These are phyloP conservation scores for Grus americana DNA, from an alignment of 2,113 vertebrate species.

Conservation along the genomic window DNA sequence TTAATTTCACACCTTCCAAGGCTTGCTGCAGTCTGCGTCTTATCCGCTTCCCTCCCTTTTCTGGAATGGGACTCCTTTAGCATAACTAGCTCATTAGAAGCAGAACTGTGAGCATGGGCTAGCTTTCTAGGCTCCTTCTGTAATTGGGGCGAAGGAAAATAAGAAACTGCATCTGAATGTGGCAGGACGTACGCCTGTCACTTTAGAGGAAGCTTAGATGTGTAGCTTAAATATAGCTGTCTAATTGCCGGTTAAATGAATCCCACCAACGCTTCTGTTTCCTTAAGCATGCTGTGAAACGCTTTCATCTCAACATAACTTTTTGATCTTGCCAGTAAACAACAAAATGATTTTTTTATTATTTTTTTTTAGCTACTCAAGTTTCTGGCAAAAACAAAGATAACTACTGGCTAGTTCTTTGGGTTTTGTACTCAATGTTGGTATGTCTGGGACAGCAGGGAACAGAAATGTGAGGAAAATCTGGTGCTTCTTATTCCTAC, in stretches of 20 bases:
- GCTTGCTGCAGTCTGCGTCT: background rate
- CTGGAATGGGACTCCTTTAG: background rate
- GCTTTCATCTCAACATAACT: background rate
- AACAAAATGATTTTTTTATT: background rate
- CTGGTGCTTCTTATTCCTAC: no score
- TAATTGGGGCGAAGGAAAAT: no score
- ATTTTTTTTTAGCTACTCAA: background rate
- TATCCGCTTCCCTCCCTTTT: background rate
- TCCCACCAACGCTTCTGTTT: background rate
- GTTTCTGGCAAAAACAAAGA: background rate
- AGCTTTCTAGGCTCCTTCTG: background rate
- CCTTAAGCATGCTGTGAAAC: background rate
- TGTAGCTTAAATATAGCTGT: background rate
- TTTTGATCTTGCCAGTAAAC: background rate
- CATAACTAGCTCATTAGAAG: accelerated
- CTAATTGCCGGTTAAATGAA: background rate
- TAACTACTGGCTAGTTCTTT: background rate
- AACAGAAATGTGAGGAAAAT: background rate
- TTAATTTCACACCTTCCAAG: background rate
- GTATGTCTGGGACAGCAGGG: background rate
- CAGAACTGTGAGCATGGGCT: background rate
- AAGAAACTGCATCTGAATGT: background rate
- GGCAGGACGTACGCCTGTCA: accelerated
- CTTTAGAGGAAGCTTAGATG: background rate
- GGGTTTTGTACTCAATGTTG: background rate